These are phyloP conservation scores for Nycticebus coucang DNA, from an alignment of 2,113 vertebrate genomes.

Conservation along the genomic window DNA sequence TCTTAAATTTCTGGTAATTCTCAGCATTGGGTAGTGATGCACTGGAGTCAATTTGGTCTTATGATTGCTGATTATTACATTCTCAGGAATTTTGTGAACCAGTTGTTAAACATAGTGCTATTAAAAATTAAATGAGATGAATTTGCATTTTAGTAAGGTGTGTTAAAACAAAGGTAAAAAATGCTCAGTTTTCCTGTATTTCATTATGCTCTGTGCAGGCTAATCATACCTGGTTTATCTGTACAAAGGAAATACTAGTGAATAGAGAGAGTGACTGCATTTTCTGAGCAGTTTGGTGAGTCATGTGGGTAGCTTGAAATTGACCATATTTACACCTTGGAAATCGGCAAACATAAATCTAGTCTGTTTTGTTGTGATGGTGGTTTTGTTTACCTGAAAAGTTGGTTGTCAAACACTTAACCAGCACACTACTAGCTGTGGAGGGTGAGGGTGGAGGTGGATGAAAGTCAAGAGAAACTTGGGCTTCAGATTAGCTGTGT, in stretches of 20 bases:
- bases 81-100: not conserved
- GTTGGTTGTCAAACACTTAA: not conserved
- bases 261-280: rapidly evolving
- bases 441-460: rapidly evolving
- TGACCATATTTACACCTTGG: rapidly evolving
- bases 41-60: rapidly evolving
- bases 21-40: not conserved
- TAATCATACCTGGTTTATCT: rapidly evolving
- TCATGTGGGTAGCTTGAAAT: not conserved
- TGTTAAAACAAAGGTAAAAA: not conserved
- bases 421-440: too few species aligned
- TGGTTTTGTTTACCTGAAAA: not conserved
- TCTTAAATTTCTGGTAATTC: not conserved
- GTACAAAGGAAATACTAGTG: rapidly evolving
- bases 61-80: rapidly evolving
- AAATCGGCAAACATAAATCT: not conserved
- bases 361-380: too few species aligned
- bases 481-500: not conserved
- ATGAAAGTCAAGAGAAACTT: not conserved
- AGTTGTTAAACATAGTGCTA: rapidly evolving
- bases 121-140: not conserved
- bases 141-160: not conserved
- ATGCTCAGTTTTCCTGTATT: not conserved
- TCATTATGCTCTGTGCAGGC: rapidly evolving
- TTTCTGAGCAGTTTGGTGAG: not conserved